These are phyloP conservation scores for Ophiodon elongatus DNA, from an alignment of 2,113 vertebrate genomes.

Conservation along the genomic window DNA sequence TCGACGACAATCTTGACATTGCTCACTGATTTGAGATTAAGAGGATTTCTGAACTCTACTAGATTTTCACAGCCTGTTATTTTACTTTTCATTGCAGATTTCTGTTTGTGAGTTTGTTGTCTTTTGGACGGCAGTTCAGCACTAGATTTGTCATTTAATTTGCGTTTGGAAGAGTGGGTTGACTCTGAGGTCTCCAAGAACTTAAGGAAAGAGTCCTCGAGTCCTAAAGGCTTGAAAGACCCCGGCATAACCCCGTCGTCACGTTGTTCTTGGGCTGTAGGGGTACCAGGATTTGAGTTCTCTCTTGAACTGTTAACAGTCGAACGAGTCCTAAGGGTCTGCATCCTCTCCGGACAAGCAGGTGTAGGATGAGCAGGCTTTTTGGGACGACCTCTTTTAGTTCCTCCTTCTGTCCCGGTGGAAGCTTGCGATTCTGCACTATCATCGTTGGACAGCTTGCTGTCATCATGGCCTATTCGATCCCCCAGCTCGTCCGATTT, in stretches of 20 bases:
- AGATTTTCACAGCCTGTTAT: constrained; percentile 84
- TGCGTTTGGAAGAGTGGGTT: constrained; percentile 91
- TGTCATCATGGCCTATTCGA: constrained; percentile 64
- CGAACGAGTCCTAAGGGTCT: constrained; percentile 76
- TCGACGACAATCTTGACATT: constrained; percentile 97
- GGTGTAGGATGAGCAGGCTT: constrained; percentile 85
- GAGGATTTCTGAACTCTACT: constrained; percentile 92
- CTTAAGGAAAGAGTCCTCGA: constrained; percentile 94
- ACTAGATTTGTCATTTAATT: constrained; percentile 77
- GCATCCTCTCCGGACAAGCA: constrained; percentile 78
- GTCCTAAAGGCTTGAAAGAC: constrained; percentile 93
- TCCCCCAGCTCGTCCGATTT: constrained; percentile 59
- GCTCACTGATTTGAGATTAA: constrained; percentile 89
- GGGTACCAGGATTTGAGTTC: constrained; percentile 87
- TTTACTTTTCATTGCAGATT: constrained; percentile 67
- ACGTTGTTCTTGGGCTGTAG: constrained; percentile 82
- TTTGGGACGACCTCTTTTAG: constrained; percentile 87
- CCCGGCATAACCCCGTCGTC: constrained; percentile 89
- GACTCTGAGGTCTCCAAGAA: constrained; percentile 91
- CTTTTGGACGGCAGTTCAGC: constrained; percentile 78
- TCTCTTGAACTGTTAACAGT: constrained; percentile 79
- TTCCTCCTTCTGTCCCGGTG: constrained; percentile 65
- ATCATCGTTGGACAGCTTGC: constrained; percentile 70
- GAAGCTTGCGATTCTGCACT: constrained; percentile 74
- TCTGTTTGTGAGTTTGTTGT: constrained; percentile 75